Evolutionary conservation across 1,140 invertebrate genomes (phyloP), one percentile per base, ranked within the genome.

Genomic region (Stegodyphus dumicola): DNA sequence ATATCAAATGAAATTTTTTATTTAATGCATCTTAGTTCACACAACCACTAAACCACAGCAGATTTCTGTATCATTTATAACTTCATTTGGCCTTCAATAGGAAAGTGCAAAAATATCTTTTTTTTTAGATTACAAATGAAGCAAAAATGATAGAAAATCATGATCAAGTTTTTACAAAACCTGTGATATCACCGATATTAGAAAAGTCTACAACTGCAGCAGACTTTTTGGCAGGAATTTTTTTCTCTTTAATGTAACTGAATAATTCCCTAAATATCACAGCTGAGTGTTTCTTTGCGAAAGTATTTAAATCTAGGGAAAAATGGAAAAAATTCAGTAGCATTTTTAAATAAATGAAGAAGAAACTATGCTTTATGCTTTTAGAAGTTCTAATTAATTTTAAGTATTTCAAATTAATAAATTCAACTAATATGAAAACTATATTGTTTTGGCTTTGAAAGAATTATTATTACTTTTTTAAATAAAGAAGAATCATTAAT

Each of bases 211-310:
- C 67, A 69, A 69, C 67, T 3, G 10, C 17, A 69, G 1, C n/a
- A 11, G n/a, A 18, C n/a, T 18, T 48, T 10, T 69, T 69, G 17
- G 7, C 6, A 13, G 7, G n/a, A 17, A 69, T n/a, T 11, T 13
- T 69, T 60, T 60, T 60, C 56, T 64, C 48, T 49, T 83, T 84
- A 9, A 77, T 17, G 67, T 84, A 80, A 33, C 66, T 53, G 48
- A 33, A 70, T 48, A 88, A 70, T 13, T 88, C 87, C 85, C 17
- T 78, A 11, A 84, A 77, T 70, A 77, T 69, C 66, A 87, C 76
- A 84, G 81, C 49, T 51, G 81, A 69, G 56, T 85, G 74, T 51
- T 85, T 85, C 65, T 85, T 85, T 69, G 81, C 81, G 69, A 54
- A 53, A 9, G 10, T 17, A 15, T 56, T 85, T 66, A 85, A 66